These are phyloP conservation scores for Seira ritae DNA, from an alignment of 2,888 invertebrate genomes.

Conservation along the genomic window DNA sequence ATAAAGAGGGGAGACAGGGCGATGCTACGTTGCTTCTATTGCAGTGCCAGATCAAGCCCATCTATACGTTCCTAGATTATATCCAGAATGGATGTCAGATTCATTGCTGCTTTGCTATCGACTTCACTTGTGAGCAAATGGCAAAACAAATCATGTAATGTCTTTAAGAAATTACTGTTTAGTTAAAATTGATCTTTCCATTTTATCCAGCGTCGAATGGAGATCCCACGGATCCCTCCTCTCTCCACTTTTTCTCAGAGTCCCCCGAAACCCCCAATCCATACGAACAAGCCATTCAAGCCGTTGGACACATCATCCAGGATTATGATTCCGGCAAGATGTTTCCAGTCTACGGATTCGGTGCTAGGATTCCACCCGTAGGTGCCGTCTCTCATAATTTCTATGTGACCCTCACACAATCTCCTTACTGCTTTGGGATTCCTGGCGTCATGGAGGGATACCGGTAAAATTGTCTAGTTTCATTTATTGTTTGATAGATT, in stretches of 20 bases:
- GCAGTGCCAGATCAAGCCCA: conserved; percentile 70
- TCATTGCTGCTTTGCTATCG: conserved; percentile 77
- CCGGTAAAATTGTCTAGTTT: conserved; percentile 57
- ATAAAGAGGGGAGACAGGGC: conserved; percentile 62
- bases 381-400: conserved; percentile 78
- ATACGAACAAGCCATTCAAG: conserved; percentile 76
- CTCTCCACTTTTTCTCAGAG: conserved; percentile 71
- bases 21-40: conserved; percentile 64
- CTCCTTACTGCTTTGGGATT: conserved; percentile 76
- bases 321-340: conserved; percentile 78
- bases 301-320: conserved; percentile 76
- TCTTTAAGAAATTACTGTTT: conserved; percentile 73
- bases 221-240: conserved; percentile 70
- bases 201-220: conserved; percentile 69
- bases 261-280: conserved; percentile 74
- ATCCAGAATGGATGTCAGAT: conserved; percentile 78
- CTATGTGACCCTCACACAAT: conserved; percentile 75
- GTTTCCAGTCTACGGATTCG: conserved; percentile 77
- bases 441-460: conserved; percentile 77
- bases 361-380: conserved; percentile 77
- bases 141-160: background rate
- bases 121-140: conserved; percentile 76
- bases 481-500: too few relatives aligned
- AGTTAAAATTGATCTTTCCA: background rate
- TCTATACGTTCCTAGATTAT: conserved; percentile 79